Evolutionary conservation across 2,797 vertebrate genomes (phyloP), one percentile per base, ranked within the genome.

Genomic region (Sebastes cheni): DNA sequence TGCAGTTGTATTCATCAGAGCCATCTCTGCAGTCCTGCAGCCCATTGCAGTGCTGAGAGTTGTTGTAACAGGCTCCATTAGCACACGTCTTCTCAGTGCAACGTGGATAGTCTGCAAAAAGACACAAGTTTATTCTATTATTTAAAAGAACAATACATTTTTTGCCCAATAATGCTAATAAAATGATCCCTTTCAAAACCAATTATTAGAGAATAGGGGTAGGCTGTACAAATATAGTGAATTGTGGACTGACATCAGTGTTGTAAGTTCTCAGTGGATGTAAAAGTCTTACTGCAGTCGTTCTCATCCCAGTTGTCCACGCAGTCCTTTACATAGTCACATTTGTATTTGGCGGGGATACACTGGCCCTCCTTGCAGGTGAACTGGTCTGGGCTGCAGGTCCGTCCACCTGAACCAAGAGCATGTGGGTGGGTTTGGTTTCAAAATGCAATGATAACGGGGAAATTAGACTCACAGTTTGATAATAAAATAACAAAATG

Each of bases 1-100:
- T 93, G 86, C 95, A 95, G 86, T 95, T 95, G 78, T 23, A 86
- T 81, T 96, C 95, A 84, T 96, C 95, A 3, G 95, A 95, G 60
- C 94, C 95, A 12, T 95, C 95, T 78, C 95, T 86, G 81, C 95
- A 96, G 88, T 96, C 85, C 78, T 87, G 90, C 0, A 81, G 81
- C 9, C 94, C 95, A 20, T 96, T 94, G 77, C 95, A 96, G 67
- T 83, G 90, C 77, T 95, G 94, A 59, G 94, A 88, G 80, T 93
- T 89, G 67, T 86, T 92, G 84, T 95, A 96, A 80, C 95, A 95
- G 75, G 94, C 95, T 4, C 94, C 92, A 8, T 96, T 95, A 22
- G 93, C 91, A 60, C 95, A 96, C 0, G 91, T 95, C 86, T 90
- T 94, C 78, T 96, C 87, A 13, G 87, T 73, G 86, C 95, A 96